Base-by-base conservation (phyloP, 2,797 vertebrate species). In the Catostomus latipinnis region DNA sequence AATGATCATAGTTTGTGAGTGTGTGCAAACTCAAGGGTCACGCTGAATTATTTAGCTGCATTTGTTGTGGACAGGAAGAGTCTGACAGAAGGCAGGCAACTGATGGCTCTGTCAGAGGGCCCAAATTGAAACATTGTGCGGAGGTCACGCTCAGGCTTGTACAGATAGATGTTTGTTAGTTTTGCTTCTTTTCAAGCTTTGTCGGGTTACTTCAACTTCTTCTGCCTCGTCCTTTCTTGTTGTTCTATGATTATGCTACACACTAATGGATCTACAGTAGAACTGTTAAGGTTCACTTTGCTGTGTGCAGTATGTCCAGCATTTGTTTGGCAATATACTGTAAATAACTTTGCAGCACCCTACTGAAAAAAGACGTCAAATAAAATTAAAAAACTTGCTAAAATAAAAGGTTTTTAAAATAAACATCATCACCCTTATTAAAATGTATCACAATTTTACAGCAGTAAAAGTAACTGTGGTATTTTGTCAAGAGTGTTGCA, bases 11-110 rank as follows among this genome's bases (percentile, higher is more conserved):
- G 63, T 68, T 62, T 81, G 46, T 46, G 63, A 60, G 70, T 60
- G 62, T 48, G 43, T 82, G 56, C 78, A 73, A 72, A 73, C 62
- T 81, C 75, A 73, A 80, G 77, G 81, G 74, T 18, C 70, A 74
- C 12, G 58, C 62, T 81, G 82, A 80, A 81, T 81, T 78, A 81
- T 84, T 84, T 60, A 84, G 70, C 70, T 45, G 74, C 52, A 58
- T 76, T 77, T 81, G 76, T 78, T 78, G 74, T 70, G 60, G 79
- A 65, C 45, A 81, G 65, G 56, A 72, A 57, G 61, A 50, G 69
- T 16, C 77, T 67, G 77, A 72, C 77, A 73, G 61, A 73, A 66
- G 58, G 61, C 45, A 80, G 18, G 76, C 70, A 81, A 84, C 67
- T 69, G 75, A 70, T 62, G 57, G 45, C 67, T 74, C 34, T 84